Evolutionary conservation across 2,888 invertebrate species (phyloP), one percentile per base, ranked within the genome.

Genomic region (Empis livida): DNA sequence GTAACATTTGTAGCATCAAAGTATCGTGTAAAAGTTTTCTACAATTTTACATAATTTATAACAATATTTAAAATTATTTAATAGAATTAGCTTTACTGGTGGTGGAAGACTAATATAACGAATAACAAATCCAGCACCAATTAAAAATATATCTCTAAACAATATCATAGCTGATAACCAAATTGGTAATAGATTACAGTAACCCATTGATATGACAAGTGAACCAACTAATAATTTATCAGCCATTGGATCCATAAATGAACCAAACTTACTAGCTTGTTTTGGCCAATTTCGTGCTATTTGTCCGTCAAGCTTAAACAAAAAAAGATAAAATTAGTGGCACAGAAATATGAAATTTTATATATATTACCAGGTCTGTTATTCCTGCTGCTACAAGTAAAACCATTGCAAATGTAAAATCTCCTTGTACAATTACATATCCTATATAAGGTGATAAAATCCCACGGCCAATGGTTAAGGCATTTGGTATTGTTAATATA

Each of bases 181-280:
- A 39, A 86, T 65, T 42, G 97, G 96, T 62, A 97, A 85, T 46
- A 95, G 71, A 53, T 81, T 79, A 49, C 85, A 84, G 68, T 84
- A 87, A 15, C 94, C 89, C 51, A 97, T 73, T 0, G 92, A 80
- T 44, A 95, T 71, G 60, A 93, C 93, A 47, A 97, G 71, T 2
- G 89, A 87, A 11, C 87, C 90, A 54, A 97, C 82, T 3, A 99
- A 74, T 35, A 96, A 74, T 73, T 99, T 99, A 67, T 99, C 97
- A 3, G 97, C 97, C 73, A 95, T 79, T 0, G 97, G 97, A 70
- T 99, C 97, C 14, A 99, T 68, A 61, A 95, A 93, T 49, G 93
- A 93, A 0, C 97, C 97, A 62, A 93, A 78, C 63, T 89, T 88
- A 27, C 95, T 90, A 20, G 89, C 84, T 66, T 99, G 97, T 31